Evolutionary conservation across 2,113 vertebrate genomes (phyloP).

Genomic region (Chlorodrepanis virens): DNA sequence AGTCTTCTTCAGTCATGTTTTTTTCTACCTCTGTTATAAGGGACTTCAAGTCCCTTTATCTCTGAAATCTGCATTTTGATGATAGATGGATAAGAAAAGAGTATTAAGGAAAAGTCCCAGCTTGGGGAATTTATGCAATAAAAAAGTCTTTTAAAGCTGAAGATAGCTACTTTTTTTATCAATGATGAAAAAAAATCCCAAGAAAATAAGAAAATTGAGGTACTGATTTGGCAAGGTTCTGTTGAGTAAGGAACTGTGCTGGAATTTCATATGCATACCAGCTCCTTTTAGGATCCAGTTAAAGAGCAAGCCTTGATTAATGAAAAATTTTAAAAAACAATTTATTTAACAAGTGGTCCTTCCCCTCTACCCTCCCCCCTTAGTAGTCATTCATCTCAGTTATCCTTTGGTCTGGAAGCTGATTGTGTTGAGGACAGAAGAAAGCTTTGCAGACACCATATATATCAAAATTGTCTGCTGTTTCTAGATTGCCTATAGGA

Average conservation of each 20-base stretch:
- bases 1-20: neutral
- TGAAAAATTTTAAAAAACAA: neutral
- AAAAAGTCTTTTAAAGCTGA: neutral
- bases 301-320: neutral
- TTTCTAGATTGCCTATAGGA: neutral
- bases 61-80: conserved; percentile 41
- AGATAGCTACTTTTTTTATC: neutral
- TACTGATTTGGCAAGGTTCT: neutral
- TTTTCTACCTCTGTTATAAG: neutral
- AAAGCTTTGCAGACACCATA: neutral
- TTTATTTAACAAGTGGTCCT: neutral
- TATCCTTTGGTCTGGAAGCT: neutral
- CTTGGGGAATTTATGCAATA: neutral
- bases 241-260: neutral
- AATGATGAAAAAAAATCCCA: neutral
- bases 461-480: neutral
- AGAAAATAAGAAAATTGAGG: neutral
- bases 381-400: neutral
- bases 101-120: neutral
- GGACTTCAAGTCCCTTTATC: neutral
- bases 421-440: neutral
- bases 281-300: neutral
- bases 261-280: neutral
- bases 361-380: neutral
- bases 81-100: neutral